Percentiles rank a stretch among this genome's conserved stretches.
Evolutionary conservation across 2,888 invertebrate species (phyloP).

Genomic region (Phoronis australis): DNA sequence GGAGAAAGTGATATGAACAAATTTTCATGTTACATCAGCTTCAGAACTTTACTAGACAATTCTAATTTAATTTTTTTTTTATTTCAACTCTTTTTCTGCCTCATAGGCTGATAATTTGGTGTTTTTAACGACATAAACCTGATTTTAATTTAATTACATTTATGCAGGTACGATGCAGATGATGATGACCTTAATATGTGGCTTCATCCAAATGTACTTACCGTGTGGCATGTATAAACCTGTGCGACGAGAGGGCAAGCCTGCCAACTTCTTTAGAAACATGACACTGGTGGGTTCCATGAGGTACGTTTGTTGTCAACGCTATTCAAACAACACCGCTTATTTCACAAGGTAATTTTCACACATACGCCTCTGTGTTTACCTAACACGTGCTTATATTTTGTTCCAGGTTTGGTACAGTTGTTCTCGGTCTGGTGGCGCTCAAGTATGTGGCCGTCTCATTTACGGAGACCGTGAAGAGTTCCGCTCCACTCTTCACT

Average conservation of each 20-base stretch:
- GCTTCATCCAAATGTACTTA: conserved; percentile 69
- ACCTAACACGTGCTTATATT: conserved; percentile 5
- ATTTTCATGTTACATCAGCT: too few species aligned
- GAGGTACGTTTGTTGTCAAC: conserved; percentile 54
- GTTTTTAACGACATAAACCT: too few species aligned
- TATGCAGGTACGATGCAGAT: conserved; percentile 68
- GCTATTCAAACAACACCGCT: neutral
- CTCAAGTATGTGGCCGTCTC: conserved; percentile 74
- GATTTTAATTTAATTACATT: conserved; percentile 9
- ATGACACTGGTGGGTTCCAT: conserved; percentile 70
- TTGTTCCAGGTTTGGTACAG: conserved; percentile 64
- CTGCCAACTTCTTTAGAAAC: conserved; percentile 67
- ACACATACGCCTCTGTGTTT: neutral
- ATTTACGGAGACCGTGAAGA: conserved; percentile 76
- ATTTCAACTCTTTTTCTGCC: neutral
- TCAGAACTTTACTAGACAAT: neutral
- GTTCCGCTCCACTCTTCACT: conserved; percentile 74
- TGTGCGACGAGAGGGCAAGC: conserved; percentile 54
- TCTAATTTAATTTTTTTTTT: neutral
- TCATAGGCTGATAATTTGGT: too few species aligned
- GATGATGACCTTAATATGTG: conserved; percentile 68
- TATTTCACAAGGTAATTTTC: neutral
- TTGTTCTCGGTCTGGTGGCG: conserved; percentile 68
- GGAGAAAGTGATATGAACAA: too few species aligned
- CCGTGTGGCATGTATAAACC: conserved; percentile 66